These are phyloP conservation scores for Diprion similis DNA, from an alignment of 1,140 invertebrate species.

Conservation along the genomic window DNA sequence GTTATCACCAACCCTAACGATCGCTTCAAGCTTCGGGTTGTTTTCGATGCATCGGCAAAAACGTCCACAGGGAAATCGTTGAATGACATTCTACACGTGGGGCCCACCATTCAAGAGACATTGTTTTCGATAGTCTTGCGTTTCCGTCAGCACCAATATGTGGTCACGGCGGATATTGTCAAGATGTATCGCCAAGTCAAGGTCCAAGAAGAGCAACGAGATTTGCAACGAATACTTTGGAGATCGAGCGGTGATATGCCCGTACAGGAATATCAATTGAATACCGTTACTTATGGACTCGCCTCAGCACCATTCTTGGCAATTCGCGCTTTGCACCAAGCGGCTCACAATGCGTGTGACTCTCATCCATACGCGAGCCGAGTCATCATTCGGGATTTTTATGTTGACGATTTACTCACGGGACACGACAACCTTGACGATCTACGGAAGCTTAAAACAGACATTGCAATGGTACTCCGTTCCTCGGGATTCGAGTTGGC, in stretches of 20 bases:
- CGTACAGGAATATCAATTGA: conserved; percentile 27
- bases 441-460: not conserved
- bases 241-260: conserved; percentile 23
- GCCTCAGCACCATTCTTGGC: conserved; percentile 40
- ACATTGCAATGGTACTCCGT: not conserved
- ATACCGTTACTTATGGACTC: conserved; percentile 37
- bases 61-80: conserved; percentile 33
- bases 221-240: conserved; percentile 49
- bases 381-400: conserved; percentile 36
- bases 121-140: conserved; percentile 35
- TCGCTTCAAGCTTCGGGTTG: conserved; percentile 39
- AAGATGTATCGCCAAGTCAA: conserved; percentile 48
- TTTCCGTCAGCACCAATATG: conserved; percentile 38
- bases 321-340: conserved; percentile 29
- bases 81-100: conserved; percentile 39
- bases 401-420: conserved; percentile 44
- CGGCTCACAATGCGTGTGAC: conserved; percentile 19
- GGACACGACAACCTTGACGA: conserved; percentile 10
- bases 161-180: conserved; percentile 42
- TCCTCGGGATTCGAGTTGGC: conserved; percentile 15
- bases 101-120: conserved; percentile 27
- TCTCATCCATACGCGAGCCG: conserved; percentile 28
- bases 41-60: conserved; percentile 47
- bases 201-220: conserved; percentile 32
- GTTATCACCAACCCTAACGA: conserved; percentile 28